Conservation (phyloP, 2,113 vertebrate genomes). For the Chaenocephalus aceratus region DNA sequence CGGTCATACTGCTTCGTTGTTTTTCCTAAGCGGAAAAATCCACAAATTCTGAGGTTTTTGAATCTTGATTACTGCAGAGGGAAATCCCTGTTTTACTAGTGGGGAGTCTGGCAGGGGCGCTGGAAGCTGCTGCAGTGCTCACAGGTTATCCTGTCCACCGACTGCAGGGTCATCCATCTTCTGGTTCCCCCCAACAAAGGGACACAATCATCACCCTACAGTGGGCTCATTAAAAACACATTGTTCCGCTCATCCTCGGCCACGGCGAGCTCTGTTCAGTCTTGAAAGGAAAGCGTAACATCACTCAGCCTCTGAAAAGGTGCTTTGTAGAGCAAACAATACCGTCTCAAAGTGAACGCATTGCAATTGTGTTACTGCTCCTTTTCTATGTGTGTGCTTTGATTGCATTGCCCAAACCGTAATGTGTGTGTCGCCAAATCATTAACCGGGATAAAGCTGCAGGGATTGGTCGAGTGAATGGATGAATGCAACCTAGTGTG, state of each 20-base stretch:
- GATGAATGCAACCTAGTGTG: conserved; percentile 34
- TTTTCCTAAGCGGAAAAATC: conserved; percentile 66
- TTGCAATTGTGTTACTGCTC: conserved; percentile 29
- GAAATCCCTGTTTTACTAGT: conserved; percentile 62
- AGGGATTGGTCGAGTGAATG: conserved; percentile 41
- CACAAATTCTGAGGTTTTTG: conserved; percentile 49
- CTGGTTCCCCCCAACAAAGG: conserved; percentile 34
- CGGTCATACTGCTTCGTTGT: conserved; percentile 44
- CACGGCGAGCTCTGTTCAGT: conserved; percentile 42
- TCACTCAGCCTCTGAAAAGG: conserved; percentile 48
- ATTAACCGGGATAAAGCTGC: conserved; percentile 27
- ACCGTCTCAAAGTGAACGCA: conserved; percentile 53
- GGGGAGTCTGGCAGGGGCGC: conserved; percentile 49
- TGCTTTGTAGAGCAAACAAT: conserved; percentile 60
- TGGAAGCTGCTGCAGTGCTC: conserved; percentile 26
- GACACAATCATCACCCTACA: conserved; percentile 42
- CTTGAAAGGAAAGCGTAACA: conserved; percentile 58
- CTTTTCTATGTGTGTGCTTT: conserved; percentile 21
- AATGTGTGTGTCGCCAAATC: conserved; percentile 46
- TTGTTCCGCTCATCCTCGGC: conserved; percentile 46
- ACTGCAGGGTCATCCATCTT: conserved; percentile 42
- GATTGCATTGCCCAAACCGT: conserved; percentile 24
- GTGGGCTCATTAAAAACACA: conserved; percentile 68
- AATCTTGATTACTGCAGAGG: conserved; percentile 36
- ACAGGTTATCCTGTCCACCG: conserved; percentile 28